Evolutionary conservation across 1,140 invertebrate species (phyloP).

Genomic region (Drosophila quadrilineata): DNA sequence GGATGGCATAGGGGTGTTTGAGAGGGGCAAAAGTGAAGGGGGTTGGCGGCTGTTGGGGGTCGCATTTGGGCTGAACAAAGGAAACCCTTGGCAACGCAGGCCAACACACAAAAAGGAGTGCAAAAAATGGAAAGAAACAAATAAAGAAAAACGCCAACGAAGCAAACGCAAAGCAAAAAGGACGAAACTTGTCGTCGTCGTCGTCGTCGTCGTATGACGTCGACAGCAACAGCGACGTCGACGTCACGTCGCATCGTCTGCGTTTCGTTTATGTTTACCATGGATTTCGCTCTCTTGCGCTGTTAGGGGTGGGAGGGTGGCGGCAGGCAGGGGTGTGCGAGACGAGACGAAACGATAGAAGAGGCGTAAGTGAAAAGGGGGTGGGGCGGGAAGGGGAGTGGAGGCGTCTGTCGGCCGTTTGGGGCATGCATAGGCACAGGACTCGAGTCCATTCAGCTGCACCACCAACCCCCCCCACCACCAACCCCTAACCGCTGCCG

Average conservation of each 20-base stretch:
- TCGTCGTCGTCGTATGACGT: conserved; percentile 38
- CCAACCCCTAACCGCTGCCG: background rate
- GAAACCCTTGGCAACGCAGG: conserved; percentile 80
- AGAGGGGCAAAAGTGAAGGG: too few species aligned
- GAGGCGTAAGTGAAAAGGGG: too few species aligned
- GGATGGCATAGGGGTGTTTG: too few species aligned
- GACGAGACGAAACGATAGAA: too few species aligned
- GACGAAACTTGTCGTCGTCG: conserved; percentile 24
- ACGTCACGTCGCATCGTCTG: conserved; percentile 37
- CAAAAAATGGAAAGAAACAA: conserved; percentile 47
- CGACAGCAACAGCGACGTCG: conserved; percentile 8
- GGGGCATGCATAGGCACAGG: conserved; percentile 32
- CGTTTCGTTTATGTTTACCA: background rate
- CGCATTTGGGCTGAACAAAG: conserved; percentile 75
- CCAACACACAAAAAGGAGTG: conserved; percentile 65
- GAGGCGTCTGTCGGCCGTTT: conserved; percentile 18
- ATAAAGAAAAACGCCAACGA: conserved; percentile 23
- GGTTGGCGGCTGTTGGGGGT: too few species aligned
- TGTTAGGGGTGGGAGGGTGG: too few species aligned
- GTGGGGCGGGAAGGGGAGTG: conserved; percentile 1
- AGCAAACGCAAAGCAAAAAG: conserved; percentile 30
- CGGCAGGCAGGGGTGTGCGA: too few species aligned
- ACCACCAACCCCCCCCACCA: background rate
- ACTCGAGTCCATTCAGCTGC: conserved; percentile 9
- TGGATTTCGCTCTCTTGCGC: too few species aligned